Evolutionary conservation across 2,113 vertebrate species (phyloP).

Genomic region (Leucosticte australis): DNA sequence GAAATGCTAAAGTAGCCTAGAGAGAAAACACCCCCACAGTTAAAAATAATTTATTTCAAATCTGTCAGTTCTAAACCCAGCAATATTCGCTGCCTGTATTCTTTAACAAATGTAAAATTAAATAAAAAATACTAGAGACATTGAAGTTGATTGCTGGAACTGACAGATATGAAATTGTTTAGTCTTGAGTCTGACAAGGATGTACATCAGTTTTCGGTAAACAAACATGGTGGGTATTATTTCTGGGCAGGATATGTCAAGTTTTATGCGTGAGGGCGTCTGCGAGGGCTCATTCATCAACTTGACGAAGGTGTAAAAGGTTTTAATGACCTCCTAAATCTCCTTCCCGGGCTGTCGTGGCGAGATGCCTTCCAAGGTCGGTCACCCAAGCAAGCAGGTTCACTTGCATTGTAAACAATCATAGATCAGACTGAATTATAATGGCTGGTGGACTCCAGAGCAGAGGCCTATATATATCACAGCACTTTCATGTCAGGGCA

Average conservation of each 20-base stretch:
- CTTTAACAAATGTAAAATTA: neutral
- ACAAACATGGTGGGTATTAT: slow-evolving; percentile 5
- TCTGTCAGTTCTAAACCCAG: neutral
- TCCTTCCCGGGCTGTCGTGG: neutral
- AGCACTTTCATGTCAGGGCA: slow-evolving; percentile 10
- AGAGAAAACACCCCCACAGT: neutral
- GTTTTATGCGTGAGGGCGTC: neutral
- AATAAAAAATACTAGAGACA: neutral
- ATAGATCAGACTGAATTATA: slow-evolving; percentile 41
- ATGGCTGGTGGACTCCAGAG: neutral
- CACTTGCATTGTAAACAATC: slow-evolving; percentile 40
- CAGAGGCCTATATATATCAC: slow-evolving; percentile 8
- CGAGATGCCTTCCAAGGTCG: slow-evolving; percentile 21
- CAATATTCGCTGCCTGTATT: neutral
- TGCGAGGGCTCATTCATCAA: neutral
- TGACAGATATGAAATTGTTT: slow-evolving; percentile 8
- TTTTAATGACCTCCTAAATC: slow-evolving; percentile 55
- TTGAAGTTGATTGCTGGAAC: neutral
- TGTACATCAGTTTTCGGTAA: slow-evolving; percentile 27
- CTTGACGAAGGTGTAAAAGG: slow-evolving; percentile 20
- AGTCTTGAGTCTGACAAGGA: slow-evolving; percentile 31
- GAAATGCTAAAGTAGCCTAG: neutral
- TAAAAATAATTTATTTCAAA: neutral
- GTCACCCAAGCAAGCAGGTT: slow-evolving; percentile 31
- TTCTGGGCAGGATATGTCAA: slow-evolving; percentile 45